phyloP scores from a whole-genome alignment of 2,113 vertebrate genomes.

The Recurvirostra avosetta region DNA sequence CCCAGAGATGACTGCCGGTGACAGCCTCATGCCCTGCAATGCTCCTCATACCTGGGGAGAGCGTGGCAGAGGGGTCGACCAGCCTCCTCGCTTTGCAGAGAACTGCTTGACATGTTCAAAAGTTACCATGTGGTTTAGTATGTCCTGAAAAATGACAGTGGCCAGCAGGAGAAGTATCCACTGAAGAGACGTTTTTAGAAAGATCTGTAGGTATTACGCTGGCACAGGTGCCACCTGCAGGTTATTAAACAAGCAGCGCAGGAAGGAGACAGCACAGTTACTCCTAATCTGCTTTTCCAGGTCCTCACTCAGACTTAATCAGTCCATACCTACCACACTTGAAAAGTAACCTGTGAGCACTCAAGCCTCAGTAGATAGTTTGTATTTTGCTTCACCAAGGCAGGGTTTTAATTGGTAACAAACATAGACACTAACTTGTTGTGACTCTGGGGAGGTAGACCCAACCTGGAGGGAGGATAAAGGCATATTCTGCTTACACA shows the following conservation, averaged over 20 bases:
- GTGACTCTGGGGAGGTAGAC: not conserved
- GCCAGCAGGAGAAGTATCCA: accelerated
- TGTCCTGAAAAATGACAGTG: not conserved
- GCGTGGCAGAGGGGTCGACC: not conserved
- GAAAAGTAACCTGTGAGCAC: not conserved
- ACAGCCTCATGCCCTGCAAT: accelerated
- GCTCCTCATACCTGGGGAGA: not conserved
- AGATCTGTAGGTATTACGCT: accelerated
- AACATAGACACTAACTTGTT: not conserved
- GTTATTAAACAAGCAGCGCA: not conserved
- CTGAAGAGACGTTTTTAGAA: not conserved
- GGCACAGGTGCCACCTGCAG: not conserved
- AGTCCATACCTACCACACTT: not conserved
- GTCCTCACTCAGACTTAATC: not conserved
- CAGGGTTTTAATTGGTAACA: not conserved
- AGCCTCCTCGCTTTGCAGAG: not conserved
- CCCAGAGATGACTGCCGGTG: not conserved
- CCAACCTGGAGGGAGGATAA: not conserved
- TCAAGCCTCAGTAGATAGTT: not conserved
- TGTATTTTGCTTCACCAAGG: not conserved
- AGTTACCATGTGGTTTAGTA: not conserved
- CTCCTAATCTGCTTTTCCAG: not conserved
- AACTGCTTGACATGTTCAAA: not conserved
- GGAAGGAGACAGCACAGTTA: not conserved
- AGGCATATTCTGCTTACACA: not conserved